phyloP scores from a whole-genome alignment of 2,797 vertebrate species.

The Labroides dimidiatus region DNA sequence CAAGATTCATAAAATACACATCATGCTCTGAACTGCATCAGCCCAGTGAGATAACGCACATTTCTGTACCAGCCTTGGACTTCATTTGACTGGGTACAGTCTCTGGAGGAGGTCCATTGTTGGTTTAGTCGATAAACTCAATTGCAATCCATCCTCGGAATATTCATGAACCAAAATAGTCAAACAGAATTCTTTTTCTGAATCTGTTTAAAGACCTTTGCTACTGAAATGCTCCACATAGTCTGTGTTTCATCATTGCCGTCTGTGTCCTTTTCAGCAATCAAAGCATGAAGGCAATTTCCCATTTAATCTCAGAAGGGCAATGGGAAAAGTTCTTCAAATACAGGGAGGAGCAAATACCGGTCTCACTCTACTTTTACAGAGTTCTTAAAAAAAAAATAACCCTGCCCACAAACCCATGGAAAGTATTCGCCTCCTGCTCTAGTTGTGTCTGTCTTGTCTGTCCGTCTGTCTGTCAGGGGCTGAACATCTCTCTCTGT shows the following conservation, averaged over 20 bases:
- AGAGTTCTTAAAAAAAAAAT: slow-evolving; percentile 14
- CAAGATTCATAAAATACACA: too few relatives aligned
- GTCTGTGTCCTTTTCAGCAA: slow-evolving; percentile 20
- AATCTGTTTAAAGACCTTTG: not conserved
- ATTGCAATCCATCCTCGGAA: not conserved
- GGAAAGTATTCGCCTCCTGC: slow-evolving; percentile 24
- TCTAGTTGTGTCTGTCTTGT: slow-evolving; percentile 36
- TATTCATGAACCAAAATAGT: not conserved
- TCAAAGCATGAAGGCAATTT: slow-evolving; percentile 33
- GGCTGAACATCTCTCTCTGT: slow-evolving; percentile 40
- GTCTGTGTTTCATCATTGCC: not conserved
- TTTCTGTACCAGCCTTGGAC: too few relatives aligned
- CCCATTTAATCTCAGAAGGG: slow-evolving; percentile 25
- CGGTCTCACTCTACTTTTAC: slow-evolving; percentile 20
- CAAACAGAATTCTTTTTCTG: not conserved
- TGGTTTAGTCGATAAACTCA: not conserved
- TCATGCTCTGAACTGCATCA: too few relatives aligned
- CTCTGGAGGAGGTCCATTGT: too few relatives aligned
- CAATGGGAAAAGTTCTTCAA: slow-evolving; percentile 16
- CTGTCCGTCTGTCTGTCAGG: slow-evolving; percentile 49
- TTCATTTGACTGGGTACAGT: too few relatives aligned
- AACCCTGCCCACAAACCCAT: not conserved
- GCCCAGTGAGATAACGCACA: too few relatives aligned
- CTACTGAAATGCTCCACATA: not conserved
- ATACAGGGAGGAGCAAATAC: slow-evolving; percentile 27